phyloP scores from a whole-genome alignment of 1,140 invertebrate species.

The Mya arenaria region DNA sequence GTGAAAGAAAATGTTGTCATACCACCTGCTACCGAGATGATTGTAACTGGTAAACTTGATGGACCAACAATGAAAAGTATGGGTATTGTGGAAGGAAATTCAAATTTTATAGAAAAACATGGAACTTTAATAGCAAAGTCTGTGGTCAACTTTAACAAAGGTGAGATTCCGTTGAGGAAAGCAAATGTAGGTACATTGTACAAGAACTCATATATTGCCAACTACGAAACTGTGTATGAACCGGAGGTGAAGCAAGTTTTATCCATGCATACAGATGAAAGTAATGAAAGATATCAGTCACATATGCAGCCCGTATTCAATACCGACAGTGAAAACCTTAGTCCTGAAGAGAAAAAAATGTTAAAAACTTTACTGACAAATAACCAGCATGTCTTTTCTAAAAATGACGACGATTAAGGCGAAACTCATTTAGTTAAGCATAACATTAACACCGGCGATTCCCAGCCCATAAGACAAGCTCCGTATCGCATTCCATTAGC shows the following conservation, averaged over 20 bases:
- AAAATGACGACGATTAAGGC: neutral
- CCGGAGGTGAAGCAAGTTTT: neutral
- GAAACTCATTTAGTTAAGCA: constrained; percentile 5
- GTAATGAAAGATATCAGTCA: too few species aligned
- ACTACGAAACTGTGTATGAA: neutral
- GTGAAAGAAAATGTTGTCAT: neutral
- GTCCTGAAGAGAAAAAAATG: neutral
- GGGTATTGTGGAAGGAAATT: neutral
- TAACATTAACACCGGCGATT: constrained; percentile 4
- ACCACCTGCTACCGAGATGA: neutral
- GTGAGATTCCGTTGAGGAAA: neutral
- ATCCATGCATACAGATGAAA: too few species aligned
- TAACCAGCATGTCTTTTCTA: neutral
- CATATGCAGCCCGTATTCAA: neutral
- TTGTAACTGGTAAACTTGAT: neutral
- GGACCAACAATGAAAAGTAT: neutral
- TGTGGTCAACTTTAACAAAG: neutral
- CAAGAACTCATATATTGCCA: neutral
- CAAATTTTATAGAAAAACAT: neutral
- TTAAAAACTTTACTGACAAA: neutral
- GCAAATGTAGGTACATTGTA: neutral
- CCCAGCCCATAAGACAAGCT: constrained; percentile 9
- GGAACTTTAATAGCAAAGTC: neutral
- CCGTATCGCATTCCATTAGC: constrained; percentile 5
- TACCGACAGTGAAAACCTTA: neutral